Evolutionary conservation across 1,140 invertebrate species (phyloP).

Genomic region (Drosophila nasuta): DNA sequence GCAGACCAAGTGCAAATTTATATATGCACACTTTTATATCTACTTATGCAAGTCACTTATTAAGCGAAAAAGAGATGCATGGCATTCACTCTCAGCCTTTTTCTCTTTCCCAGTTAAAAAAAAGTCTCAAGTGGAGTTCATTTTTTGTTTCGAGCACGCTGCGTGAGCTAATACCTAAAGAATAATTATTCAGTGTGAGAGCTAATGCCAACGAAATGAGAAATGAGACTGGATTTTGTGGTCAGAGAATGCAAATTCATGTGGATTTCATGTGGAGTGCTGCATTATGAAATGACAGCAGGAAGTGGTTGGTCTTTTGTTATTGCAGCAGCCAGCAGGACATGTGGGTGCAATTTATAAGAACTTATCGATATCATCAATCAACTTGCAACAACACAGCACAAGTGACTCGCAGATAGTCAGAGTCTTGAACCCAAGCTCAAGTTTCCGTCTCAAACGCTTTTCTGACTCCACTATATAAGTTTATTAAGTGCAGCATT

Average conservation of each 20-base stretch:
- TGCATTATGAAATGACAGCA: constrained; percentile 25
- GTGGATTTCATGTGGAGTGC: background rate
- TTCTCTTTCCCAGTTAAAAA: background rate
- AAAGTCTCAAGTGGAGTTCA: constrained; percentile 68
- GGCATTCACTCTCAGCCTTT: background rate
- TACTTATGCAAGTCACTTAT: constrained; percentile 11
- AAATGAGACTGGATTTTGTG: constrained; percentile 14
- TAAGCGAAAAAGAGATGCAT: constrained; percentile 8
- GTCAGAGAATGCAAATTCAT: constrained; percentile 48
- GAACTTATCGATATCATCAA: constrained; percentile 84
- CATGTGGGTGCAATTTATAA: constrained; percentile 67
- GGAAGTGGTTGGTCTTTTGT: constrained; percentile 22
- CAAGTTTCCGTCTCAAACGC: constrained; percentile 22
- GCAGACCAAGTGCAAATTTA: constrained; percentile 5
- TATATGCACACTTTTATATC: constrained; percentile 6
- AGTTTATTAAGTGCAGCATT: constrained; percentile 14
- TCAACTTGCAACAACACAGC: constrained; percentile 56
- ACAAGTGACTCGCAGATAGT: background rate
- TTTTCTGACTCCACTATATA: background rate
- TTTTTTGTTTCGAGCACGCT: constrained; percentile 45
- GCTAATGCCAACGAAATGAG: constrained; percentile 26
- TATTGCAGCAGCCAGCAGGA: constrained; percentile 24
- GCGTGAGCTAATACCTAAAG: constrained; percentile 23
- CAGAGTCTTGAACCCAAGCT: constrained; percentile 34
- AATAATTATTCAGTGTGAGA: constrained; percentile 58